phyloP scores from a whole-genome alignment of 2,888 invertebrate species.

The Chalcosyrphus nemorum region DNA sequence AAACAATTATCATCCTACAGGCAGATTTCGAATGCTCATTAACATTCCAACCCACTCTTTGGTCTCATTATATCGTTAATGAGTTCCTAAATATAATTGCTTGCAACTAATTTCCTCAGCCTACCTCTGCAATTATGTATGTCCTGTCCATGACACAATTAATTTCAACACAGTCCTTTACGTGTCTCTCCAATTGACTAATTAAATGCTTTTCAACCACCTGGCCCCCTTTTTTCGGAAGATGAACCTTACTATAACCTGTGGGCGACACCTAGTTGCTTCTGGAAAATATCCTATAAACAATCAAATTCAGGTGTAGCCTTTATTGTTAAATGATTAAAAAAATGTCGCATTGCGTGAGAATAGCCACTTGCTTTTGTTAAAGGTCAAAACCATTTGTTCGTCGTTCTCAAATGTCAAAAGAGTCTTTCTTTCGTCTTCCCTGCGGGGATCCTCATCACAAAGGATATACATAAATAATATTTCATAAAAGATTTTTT shows the following conservation, averaged over 20 bases:
- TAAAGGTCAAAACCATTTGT: conserved; percentile 47
- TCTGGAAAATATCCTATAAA: neutral
- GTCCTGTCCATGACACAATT: conserved; percentile 12
- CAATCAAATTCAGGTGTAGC: neutral
- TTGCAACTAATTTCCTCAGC: neutral
- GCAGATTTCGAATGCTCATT: too few species aligned
- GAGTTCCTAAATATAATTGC: neutral
- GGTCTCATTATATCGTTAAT: too few species aligned
- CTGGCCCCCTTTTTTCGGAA: neutral
- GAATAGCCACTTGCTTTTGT: conserved; percentile 7
- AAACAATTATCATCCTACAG: too few species aligned
- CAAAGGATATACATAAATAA: neutral
- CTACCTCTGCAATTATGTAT: neutral
- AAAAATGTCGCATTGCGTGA: conserved; percentile 28
- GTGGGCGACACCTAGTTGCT: neutral
- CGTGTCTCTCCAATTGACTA: neutral
- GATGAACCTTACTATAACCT: neutral
- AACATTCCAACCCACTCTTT: neutral
- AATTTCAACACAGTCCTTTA: neutral
- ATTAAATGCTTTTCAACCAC: neutral
- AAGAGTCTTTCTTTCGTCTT: neutral
- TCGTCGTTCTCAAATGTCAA: conserved; percentile 3
- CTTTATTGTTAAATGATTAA: conserved; percentile 20
- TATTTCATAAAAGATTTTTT: conserved; percentile 15
- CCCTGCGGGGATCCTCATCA: neutral